Base-by-base conservation (phyloP, 1,140 invertebrate genomes). In the Sogatella furcifera region DNA sequence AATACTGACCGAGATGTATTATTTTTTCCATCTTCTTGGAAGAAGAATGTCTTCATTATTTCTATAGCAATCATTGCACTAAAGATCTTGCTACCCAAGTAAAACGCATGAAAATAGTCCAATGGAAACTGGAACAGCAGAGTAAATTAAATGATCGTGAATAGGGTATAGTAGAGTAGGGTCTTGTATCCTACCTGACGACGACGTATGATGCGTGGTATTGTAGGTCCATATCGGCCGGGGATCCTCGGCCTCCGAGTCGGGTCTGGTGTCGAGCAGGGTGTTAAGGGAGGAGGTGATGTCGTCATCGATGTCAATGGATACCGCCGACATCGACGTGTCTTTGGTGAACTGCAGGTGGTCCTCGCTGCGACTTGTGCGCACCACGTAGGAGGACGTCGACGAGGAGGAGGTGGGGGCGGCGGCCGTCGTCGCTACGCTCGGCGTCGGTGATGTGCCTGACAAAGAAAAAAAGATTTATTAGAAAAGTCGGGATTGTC, bases 221-320 rank as follows among this genome's bases (percentile, higher is more conserved):
- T 93, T 92, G 76, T 90, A 91, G n/a, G 89, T 92, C 90, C 90
- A 92, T 13, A 92, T 88, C 65, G 92, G 90, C 62, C 89, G 81
- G 69, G 84, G 79, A 67, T 74, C 67, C 55, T 68, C 64, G 5
- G 44, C 58, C 46, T 68, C 65, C 46, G 60, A 62, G 24, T 63
- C 65, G 41, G 62, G 63, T 53, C 86, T 79, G 49, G 88, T 91
- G 75, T 92, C 89, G 62, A 94, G 75, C 55, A 96, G 78, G 31
- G 91, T 93, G 72, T 95, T 94, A 56, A 95, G 76, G 52, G 90
- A 94, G 65, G 91, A 92, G 67, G 92, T 92, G 62, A 94, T 84
- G 74, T 95, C 90, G 72, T 95, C 92, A 74, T 95, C 92, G 64
- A 92, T 87, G 65, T 95, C 92, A 66, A 93, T 90, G 65, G 90